Percentiles rank a stretch among this genome's conserved stretches.
Conservation (phyloP, 2,797 vertebrate species). For the Sebastes iracundus region DNA sequence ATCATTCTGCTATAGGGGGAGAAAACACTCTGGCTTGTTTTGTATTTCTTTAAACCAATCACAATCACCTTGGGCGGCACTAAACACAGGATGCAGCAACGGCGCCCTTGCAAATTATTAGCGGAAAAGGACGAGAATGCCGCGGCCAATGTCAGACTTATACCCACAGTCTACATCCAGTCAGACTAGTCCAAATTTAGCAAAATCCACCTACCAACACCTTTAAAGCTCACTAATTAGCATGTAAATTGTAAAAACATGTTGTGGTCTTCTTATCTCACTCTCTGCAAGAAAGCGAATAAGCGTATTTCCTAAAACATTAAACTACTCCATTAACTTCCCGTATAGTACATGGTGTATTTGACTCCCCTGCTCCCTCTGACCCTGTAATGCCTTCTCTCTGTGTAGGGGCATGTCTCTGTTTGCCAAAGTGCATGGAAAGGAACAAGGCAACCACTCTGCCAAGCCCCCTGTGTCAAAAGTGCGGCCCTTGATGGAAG, state of each 20-base stretch:
- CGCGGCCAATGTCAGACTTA: too few species aligned
- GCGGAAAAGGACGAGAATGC: neutral
- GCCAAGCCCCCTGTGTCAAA: slow-evolving; percentile 69
- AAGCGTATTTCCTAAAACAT: neutral
- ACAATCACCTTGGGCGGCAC: fast-evolving
- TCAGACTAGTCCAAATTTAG: too few species aligned
- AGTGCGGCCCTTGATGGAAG: slow-evolving; percentile 69
- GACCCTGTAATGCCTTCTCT: neutral
- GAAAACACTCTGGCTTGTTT: neutral
- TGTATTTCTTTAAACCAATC: neutral
- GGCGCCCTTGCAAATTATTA: neutral
- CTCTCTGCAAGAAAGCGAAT: neutral
- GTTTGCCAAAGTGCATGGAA: slow-evolving; percentile 40
- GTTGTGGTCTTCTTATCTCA: neutral
- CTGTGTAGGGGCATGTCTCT: slow-evolving; percentile 36
- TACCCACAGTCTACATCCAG: too few species aligned
- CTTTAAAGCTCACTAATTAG: neutral
- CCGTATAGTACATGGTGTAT: neutral
- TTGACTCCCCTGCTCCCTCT: neutral
- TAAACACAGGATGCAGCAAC: too few species aligned
- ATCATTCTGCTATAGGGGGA: neutral
- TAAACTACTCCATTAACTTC: neutral
- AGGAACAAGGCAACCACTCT: slow-evolving; percentile 20
- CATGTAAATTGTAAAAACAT: neutral
- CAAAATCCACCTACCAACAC: too few species aligned